A percentile compares a stretch with the other conserved stretches of the same genome.
Evolutionary conservation across 92 coral and sea anemone genomes (phyloP).

Genomic region (Epizoanthus rinbou): DNA sequence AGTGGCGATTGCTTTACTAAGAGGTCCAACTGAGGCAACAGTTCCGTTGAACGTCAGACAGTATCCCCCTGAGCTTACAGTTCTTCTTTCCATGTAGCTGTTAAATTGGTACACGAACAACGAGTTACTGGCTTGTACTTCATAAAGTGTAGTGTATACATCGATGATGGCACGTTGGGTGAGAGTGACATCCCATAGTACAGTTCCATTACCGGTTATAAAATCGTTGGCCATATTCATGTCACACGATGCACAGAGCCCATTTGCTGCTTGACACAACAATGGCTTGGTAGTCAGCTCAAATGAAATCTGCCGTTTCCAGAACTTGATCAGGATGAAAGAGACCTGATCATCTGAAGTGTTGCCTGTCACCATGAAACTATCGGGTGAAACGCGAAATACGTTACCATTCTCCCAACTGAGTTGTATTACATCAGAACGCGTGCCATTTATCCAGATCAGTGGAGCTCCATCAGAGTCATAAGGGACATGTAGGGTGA

Average conservation of each 20-base stretch:
- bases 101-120: constrained; percentile 54
- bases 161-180: constrained; percentile 11
- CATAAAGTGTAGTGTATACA: constrained; percentile 21
- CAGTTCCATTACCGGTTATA: constrained; percentile 13
- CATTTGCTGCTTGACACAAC: constrained; percentile 21
- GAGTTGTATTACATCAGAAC: constrained; percentile 22
- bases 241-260: constrained; percentile 70
- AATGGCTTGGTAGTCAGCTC: constrained; percentile 1
- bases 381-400: constrained; percentile 50
- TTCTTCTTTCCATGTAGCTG: constrained; percentile 53
- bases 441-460: constrained; percentile 48
- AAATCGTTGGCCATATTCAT: constrained; percentile 53
- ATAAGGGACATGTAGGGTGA: constrained; percentile 56
- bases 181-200: constrained; percentile 28
- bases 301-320: constrained; percentile 45
- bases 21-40: constrained; percentile 44
- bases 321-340: constrained; percentile 34
- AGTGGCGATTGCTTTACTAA: constrained; percentile 36
- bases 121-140: constrained; percentile 45
- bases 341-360: not conserved
- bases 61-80: constrained; percentile 44
- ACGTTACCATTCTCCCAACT: constrained; percentile 44
- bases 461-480: constrained; percentile 39
- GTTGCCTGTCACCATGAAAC: constrained; percentile 43
- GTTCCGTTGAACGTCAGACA: constrained; percentile 61